A percentile compares a stretch with the other conserved stretches of the same genome.
phyloP scores from a whole-genome alignment of 2,888 invertebrate species.

The Acrobasis repandana region DNA sequence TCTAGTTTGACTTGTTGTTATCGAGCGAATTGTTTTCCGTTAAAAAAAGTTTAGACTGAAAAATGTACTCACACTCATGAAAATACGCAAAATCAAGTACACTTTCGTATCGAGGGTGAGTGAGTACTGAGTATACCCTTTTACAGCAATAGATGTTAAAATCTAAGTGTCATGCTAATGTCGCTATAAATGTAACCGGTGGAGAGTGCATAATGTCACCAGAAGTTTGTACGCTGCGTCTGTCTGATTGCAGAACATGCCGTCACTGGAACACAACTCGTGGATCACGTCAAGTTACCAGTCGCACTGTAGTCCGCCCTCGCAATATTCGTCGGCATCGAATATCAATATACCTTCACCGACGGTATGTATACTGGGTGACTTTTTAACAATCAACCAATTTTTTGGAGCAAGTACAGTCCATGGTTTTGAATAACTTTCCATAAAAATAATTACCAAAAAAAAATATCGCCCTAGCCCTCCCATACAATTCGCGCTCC shows the following conservation, averaged over 20 bases:
- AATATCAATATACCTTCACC: conserved; percentile 84
- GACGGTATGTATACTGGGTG: conserved; percentile 70
- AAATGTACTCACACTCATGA: too few relatives aligned
- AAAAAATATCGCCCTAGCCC: too few relatives aligned
- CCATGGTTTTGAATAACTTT: too few relatives aligned
- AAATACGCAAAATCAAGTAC: too few relatives aligned
- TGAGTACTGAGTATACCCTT: background rate
- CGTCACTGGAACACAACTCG: conserved; percentile 83
- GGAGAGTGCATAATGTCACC: conserved; percentile 7
- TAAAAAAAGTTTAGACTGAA: too few relatives aligned
- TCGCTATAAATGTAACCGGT: conserved; percentile 28
- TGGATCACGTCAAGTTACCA: conserved; percentile 84
- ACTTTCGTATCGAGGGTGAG: too few relatives aligned
- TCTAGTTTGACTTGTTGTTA: too few relatives aligned
- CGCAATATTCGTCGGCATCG: conserved; percentile 78
- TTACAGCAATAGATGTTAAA: conserved; percentile 36
- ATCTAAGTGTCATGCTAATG: conserved; percentile 38
- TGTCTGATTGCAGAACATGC: conserved; percentile 72
- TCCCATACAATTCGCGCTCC: too few relatives aligned
- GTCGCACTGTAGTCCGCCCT: conserved; percentile 81
- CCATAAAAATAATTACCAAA: too few relatives aligned
- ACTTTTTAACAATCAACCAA: too few relatives aligned
- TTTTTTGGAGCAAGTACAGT: too few relatives aligned
- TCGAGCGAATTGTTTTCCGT: too few relatives aligned
- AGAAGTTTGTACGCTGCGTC: background rate